Base-by-base conservation (phyloP, 2,113 vertebrate species). In the Sturnus vulgaris region DNA sequence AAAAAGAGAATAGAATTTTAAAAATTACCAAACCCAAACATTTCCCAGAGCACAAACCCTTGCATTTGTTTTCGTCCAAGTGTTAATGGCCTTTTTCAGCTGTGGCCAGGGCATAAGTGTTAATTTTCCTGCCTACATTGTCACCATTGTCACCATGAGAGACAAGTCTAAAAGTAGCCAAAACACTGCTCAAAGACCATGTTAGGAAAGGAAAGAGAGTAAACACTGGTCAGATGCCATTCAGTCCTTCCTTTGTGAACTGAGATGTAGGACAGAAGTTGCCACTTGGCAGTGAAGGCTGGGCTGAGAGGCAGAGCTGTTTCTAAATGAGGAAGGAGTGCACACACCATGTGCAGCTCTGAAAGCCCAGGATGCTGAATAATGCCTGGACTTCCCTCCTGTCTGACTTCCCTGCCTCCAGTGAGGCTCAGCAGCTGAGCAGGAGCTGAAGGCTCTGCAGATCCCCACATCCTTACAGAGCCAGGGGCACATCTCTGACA, bases 1-100 rank as follows among this genome's bases (percentile, higher is more conserved):
- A 44, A 70, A 89, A 86, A 82, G 27, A 83, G 30, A 92, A 70
- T 39, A 70, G 72, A 92, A 66, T 37, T 64, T 0, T 0, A 18
- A 60, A 90, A 92, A 61, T 68, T 7, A 49, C 10, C 27, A 63
- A 56, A 83, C 35, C 27, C 31, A 73, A 79, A 69, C 72, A 70
- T 89, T 97, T 96, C 95, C 94, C 78, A 89, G 96, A 69, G 84
- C 94, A 81, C 78, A 81, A 75, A 96, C 28, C 40, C 89, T 93
- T 93, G 59, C 72, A 52, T 91, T 97, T 96, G 92, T 95, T 93
- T 86, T 22, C 3, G 0, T 79, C 91, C 95, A 94, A 95, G 82
- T 88, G 72, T 75, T 95, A 93, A 91, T 86, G 79, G 91, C 92
- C 96, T 96, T 95, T 95, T 97, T 97, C 95, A 97, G 88, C 79